A percentile compares a stretch with the other conserved stretches of the same genome.
phyloP scores from a whole-genome alignment of 2,797 vertebrate species.

The Malacoctenus gilli region DNA sequence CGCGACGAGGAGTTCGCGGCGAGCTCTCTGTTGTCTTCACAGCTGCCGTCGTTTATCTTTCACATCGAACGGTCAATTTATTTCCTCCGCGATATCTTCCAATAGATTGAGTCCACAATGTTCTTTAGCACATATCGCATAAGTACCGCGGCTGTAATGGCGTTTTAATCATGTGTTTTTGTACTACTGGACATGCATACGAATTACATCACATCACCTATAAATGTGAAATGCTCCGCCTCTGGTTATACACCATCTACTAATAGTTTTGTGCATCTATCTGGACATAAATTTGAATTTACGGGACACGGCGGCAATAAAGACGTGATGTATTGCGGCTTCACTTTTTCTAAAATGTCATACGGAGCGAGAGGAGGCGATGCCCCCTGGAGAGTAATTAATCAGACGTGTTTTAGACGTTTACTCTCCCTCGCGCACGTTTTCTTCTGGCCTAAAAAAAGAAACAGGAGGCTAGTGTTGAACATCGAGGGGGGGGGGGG shows the following conservation, averaged over 20 bases:
- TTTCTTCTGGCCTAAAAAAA: constrained; percentile 15
- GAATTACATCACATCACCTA: background rate
- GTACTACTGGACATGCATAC: background rate
- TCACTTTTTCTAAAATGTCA: constrained; percentile 14
- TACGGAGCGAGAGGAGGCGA: background rate
- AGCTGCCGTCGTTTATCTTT: background rate
- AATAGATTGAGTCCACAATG: no score
- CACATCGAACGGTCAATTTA: no score
- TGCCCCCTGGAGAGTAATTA: constrained; percentile 8
- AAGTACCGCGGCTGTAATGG: background rate
- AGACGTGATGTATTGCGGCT: background rate
- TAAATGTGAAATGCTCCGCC: background rate
- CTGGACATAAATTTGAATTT: background rate
- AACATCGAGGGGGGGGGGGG: no score
- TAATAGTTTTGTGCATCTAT: background rate
- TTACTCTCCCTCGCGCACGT: background rate
- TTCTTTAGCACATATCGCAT: background rate
- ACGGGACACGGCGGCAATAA: no score
- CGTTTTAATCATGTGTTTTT: background rate
- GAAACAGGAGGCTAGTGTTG: background rate
- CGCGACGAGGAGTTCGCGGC: background rate
- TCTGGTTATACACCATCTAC: background rate
- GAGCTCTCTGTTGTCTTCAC: constrained; percentile 8
- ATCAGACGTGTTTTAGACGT: constrained; percentile 7
- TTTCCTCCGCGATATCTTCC: no score